Base-by-base conservation (phyloP, 2,888 invertebrate genomes). In the Aleiodes leptofemur region DNA sequence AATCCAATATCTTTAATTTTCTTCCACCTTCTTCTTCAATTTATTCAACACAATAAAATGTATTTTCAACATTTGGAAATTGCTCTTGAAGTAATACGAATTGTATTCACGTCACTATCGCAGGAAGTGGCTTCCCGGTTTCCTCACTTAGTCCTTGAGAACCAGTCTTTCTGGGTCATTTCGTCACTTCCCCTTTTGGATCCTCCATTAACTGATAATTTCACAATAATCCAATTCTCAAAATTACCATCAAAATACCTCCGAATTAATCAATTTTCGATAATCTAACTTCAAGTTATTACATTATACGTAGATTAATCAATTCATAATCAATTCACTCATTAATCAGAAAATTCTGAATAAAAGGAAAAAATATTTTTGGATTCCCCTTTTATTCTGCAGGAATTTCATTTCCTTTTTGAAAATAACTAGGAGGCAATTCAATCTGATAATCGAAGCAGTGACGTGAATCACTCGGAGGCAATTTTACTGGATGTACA, bases 381-480 rank as follows among this genome's bases (percentile, higher is more conserved):
- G 6, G 8, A n/a, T 13, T 13, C 43, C 11, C 38, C 43, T 43
- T 43, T 64, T 48, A 51, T 8, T 34, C n/a, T 3, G 23, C 13
- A 23, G 59, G 16, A 50, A 14, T 7, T 53, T 51, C 7, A 51
- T 66, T 50, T 29, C 4, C 23, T n/a, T 6, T 9, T 9, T 2
- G 16, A 48, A 50, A 29, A 13, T 43, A 48, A 59, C 23, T 13
- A 34, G 3, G 34, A 34, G 4, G 34, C 64, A 61, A 75, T 75
- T 72, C 68, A 75, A 75, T 75, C 71, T 66, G 50, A 56, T 68
- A 71, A 75, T 75, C 66, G 71, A 59, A 43, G 50, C 68, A 57
- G 71, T 70, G 68, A 72, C 53, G 68, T 78, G 70, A 73, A 78
- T 76, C 73, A 72, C 72, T 74, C 50, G 31, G 14, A 9, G 31